Base-by-base conservation (phyloP, 1,140 invertebrate species). In the Conus betulinus region DNA sequence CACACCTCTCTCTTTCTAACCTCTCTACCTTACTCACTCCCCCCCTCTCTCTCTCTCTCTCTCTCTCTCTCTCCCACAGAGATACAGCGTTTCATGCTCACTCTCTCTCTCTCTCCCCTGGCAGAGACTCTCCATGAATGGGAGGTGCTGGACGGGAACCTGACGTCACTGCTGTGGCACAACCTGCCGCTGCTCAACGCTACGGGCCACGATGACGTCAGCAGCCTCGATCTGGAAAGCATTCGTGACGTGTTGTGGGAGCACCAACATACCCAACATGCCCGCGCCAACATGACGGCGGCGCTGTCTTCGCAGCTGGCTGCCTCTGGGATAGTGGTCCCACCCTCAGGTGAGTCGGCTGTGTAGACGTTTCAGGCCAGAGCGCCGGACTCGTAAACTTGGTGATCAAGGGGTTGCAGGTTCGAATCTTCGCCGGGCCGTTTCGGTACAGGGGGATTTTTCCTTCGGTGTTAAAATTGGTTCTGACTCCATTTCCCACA, bases 51-150 rank as follows among this genome's bases (percentile, higher is more conserved):
- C 25, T 8, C 60, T 20, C 8, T 63, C 10, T 20, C 8, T 20
- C 20, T 8, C 10, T 11, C 60, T 11, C n/a, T n/a, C 71, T 7
- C 71, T 10, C 7, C 71, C 8, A 23, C n/a, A n/a, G 20, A 25
- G 0, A 23, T 25, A 76, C 20, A 8, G 23, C 2, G 6, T 76
- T 11, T 20, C 71, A 76, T 23, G 39, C 39, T 39, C 39, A 39
- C 39, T 39, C 51, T 67, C 63, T 55, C 60, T 27, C 63, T 78
- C 20, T 20, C 51, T 13, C n/a, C 13, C 63, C 83, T 90, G 91
- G 27, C 90, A 94, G 94, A 94, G 89, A 92, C 94, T 84, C 89
- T 94, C 1, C 88, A 93, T 78, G 88, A 93, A 51, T 92, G 91
- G 85, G 87, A 91, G 3, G 88, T 89, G 55, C 88, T 93, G 6